A percentile compares a stretch with the other conserved stretches of the same genome.
These are phyloP conservation scores for Aporophyla lueneburgensis DNA, from an alignment of 2,888 invertebrate species.

Conservation along the genomic window DNA sequence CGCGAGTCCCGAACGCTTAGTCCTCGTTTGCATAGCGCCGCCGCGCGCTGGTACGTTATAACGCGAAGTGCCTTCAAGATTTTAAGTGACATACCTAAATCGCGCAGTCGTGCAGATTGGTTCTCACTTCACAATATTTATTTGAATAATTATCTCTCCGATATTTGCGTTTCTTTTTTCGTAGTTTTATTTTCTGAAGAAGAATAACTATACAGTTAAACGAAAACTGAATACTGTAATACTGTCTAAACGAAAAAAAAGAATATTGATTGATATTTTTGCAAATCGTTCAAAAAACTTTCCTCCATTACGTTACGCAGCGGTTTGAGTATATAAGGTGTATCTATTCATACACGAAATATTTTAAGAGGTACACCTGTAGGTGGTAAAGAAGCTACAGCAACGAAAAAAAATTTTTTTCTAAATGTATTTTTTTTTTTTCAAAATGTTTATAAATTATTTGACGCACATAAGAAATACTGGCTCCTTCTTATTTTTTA, in stretches of 20 bases:
- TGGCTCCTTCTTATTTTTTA: no score
- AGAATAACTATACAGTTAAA: not conserved
- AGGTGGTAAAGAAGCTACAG: no score
- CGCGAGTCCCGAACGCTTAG: conserved; percentile 5
- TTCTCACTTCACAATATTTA: not conserved
- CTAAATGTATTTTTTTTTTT: no score
- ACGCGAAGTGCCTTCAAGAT: conserved; percentile 16
- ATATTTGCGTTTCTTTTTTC: not conserved
- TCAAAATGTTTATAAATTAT: no score
- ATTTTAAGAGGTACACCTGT: no score
- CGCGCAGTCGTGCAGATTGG: conserved; percentile 5
- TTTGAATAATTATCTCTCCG: not conserved
- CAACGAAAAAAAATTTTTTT: no score
- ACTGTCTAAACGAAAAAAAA: no score
- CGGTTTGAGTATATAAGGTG: not conserved
- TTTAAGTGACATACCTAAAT: not conserved
- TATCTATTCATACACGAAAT: no score
- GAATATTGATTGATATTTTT: not conserved
- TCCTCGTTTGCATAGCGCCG: conserved; percentile 21
- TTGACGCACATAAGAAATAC: no score
- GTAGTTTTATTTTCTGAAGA: not conserved
- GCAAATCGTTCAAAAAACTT: not conserved
- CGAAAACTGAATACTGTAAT: not conserved
- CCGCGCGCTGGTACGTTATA: conserved; percentile 17
- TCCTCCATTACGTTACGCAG: not conserved